Conservation (phyloP, 2,888 invertebrate species). For the Melikaiella ostensackeni region DNA sequence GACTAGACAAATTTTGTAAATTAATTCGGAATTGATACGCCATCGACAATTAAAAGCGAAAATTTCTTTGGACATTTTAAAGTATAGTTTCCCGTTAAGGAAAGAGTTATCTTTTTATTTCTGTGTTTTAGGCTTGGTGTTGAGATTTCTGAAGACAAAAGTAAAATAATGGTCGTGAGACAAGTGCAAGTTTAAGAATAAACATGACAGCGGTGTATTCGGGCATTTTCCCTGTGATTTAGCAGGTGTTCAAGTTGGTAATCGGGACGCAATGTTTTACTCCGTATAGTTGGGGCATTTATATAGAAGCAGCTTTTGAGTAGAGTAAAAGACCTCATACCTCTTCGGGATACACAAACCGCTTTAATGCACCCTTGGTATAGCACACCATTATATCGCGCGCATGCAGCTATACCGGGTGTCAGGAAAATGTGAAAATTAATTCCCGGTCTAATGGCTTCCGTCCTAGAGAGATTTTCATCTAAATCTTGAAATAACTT, state of each 20-base stretch:
- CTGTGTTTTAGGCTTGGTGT: neutral
- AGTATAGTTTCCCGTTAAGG: neutral
- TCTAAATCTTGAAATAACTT: slow-evolving; percentile 6
- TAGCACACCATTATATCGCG: slow-evolving; percentile 58
- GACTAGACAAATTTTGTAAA: too few species aligned
- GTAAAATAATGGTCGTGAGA: neutral
- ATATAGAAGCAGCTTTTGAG: slow-evolving; percentile 55
- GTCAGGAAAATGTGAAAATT: slow-evolving; percentile 42
- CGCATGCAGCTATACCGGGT: slow-evolving; percentile 49
- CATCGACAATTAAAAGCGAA: too few species aligned
- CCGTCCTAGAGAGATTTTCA: slow-evolving; percentile 13
- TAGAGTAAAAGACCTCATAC: slow-evolving; percentile 58
- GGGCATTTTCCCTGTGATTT: slow-evolving; percentile 9
- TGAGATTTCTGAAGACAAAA: neutral
- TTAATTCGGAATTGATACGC: too few species aligned
- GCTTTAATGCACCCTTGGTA: slow-evolving; percentile 57
- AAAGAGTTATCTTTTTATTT: neutral
- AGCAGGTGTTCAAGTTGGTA: slow-evolving; percentile 40
- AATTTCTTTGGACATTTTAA: neutral
- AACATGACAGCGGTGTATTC: slow-evolving; percentile 26
- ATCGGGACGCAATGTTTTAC: slow-evolving; percentile 44
- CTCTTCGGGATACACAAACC: slow-evolving; percentile 56
- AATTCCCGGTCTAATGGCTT: slow-evolving; percentile 22
- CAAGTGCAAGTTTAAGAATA: slow-evolving; percentile 1
- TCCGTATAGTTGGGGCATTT: slow-evolving; percentile 44